Evolutionary conservation across 2,113 vertebrate species (phyloP).

Genomic region (Neodon shergylaensis): DNA sequence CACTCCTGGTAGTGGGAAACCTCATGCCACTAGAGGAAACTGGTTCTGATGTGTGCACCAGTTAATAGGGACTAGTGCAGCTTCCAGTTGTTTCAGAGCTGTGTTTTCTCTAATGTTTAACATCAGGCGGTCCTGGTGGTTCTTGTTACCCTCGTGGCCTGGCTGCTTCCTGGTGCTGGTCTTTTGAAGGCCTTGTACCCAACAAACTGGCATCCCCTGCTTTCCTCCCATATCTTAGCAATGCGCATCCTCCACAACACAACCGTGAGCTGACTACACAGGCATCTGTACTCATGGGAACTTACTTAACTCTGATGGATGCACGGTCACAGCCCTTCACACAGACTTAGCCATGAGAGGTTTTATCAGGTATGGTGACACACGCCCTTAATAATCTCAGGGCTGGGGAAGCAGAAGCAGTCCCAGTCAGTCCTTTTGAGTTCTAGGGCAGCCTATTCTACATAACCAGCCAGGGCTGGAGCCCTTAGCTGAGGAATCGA

Average conservation of each 20-base stretch:
- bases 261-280: background rate
- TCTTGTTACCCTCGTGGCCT: background rate
- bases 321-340: background rate
- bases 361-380: background rate
- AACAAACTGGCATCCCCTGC: too few relatives aligned
- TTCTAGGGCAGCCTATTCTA: background rate
- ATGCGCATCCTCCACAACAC: background rate
- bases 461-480: background rate
- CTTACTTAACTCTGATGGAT: background rate
- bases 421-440: background rate
- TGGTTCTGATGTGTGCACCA: background rate
- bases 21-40: constrained; percentile 7
- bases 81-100: background rate
- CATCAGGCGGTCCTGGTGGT: background rate
- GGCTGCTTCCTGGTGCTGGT: background rate
- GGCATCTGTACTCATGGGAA: background rate
- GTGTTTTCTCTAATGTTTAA: background rate
- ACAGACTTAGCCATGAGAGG: background rate
- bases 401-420: background rate
- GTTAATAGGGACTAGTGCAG: background rate
- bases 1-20: background rate
- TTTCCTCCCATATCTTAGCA: background rate
- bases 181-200: background rate
- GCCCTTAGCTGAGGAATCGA: background rate
- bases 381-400: background rate